Conservation (phyloP, 2,888 invertebrate species). For the Cheilosia vernalis region DNA sequence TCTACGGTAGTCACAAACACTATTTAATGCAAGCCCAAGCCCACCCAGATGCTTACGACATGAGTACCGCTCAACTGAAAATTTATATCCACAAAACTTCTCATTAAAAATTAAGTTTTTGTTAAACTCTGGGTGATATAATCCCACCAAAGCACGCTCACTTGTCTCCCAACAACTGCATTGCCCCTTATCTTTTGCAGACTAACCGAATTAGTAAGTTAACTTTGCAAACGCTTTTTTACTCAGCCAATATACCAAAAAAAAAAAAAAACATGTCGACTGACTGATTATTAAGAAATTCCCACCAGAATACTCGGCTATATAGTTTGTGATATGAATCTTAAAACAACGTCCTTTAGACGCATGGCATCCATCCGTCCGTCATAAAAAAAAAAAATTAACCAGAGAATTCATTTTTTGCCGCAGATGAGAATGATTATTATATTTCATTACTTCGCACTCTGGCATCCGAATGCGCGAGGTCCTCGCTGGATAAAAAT, state of each 20-base stretch:
- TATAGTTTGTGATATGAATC: conserved; percentile 39
- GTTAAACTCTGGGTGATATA: too few relatives aligned
- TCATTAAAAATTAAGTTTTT: too few relatives aligned
- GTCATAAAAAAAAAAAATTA: conserved; percentile 38
- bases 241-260: neutral
- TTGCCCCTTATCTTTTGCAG: too few relatives aligned
- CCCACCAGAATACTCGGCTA: conserved; percentile 6
- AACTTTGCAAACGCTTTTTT: too few relatives aligned
- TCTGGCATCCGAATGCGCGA: conserved; percentile 1
- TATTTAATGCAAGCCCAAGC: too few relatives aligned
- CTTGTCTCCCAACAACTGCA: too few relatives aligned
- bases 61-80: too few relatives aligned
- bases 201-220: too few relatives aligned
- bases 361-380: neutral
- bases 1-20: too few relatives aligned
- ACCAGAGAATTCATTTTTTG: conserved; percentile 40
- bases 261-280: conserved; percentile 1
- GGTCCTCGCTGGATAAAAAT: conserved; percentile 9
- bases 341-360: conserved; percentile 31
- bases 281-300: conserved; percentile 18
- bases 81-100: too few relatives aligned
- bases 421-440: conserved; percentile 50
- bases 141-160: too few relatives aligned
- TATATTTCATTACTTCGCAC: conserved; percentile 42
- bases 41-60: too few relatives aligned